Base-by-base conservation (phyloP, 2,113 vertebrate genomes). In the Lathamus discolor region DNA sequence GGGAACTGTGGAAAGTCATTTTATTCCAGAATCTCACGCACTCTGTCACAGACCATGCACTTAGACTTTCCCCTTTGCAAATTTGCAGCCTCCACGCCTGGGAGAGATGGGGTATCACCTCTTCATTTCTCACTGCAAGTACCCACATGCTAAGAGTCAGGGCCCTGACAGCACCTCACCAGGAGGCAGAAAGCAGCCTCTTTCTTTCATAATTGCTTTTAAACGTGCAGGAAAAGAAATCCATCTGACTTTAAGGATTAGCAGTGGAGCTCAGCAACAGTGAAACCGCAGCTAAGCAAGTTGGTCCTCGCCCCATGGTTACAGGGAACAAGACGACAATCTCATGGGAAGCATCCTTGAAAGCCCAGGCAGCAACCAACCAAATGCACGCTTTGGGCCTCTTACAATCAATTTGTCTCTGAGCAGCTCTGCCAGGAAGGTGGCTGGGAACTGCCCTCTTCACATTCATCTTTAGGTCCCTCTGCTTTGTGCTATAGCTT, bases 21-120 rank as follows among this genome's bases (percentile, higher is more conserved):
- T 97, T 97, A 97, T 97, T 97, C 94, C 64, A 81, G 93, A 87
- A 93, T 92, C 92, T 83, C 94, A 97, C 83, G 0, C 88, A 86
- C 63, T 88, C 84, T 62, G 92, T 95, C 95, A 96, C 90, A 96
- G 92, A 96, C 88, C 94, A 96, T 96, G 93, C 95, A 96, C 51
- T 88, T 85, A 41, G 84, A 95, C 87, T 84, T 92, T 85, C 59
- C 76, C 90, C 77, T 49, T 92, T 73, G 64, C 82, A 86, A 93
- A 86, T 75, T 80, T 70, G 86, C 54, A 91, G 70, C 91, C 72
- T 87, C 84, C 83, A 78, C 54, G 44, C 77, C 81, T 75, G 70
- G 49, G 48, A 80, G 83, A 88, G 52, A 91, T 24, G 44, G 35
- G 29, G 44, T 41, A n/a, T 54, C 83, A 89, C 72, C 83, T 69